A percentile compares a stretch with the other conserved stretches of the same genome.
These are phyloP conservation scores for Salminus brasiliensis DNA, from an alignment of 2,113 vertebrate species.

Conservation along the genomic window DNA sequence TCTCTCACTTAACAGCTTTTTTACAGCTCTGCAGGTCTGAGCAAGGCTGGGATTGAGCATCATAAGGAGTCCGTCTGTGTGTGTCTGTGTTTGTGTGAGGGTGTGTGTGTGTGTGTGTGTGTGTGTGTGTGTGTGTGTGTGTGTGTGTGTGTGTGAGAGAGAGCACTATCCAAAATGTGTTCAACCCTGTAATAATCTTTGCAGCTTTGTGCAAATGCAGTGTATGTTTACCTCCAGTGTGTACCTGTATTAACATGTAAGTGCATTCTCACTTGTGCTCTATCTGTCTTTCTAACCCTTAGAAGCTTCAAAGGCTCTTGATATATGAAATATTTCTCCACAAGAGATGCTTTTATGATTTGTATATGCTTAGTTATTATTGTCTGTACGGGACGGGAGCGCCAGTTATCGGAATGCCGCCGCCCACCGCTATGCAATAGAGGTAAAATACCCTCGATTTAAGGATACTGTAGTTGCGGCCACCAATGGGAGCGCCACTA, in stretches of 20 bases:
- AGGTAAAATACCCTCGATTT: too few relatives aligned
- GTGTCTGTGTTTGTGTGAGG: not conserved
- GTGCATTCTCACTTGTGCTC: not conserved
- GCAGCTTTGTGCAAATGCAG: conserved; percentile 3
- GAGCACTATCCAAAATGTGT: not conserved
- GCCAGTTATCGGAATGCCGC: too few relatives aligned
- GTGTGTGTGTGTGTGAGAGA: not conserved
- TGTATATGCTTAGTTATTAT: too few relatives aligned
- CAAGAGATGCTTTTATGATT: too few relatives aligned
- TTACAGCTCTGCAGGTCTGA: conserved; percentile 23
- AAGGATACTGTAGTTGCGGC: too few relatives aligned
- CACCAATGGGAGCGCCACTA: too few relatives aligned
- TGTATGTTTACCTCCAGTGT: conserved; percentile 18
- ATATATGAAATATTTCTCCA: too few relatives aligned
- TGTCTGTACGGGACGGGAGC: too few relatives aligned
- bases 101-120: not conserved
- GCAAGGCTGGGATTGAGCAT: conserved; percentile 17
- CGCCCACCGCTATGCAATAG: too few relatives aligned
- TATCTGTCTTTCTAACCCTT: not conserved
- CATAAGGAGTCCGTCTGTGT: not conserved
- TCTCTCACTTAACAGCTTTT: conserved; percentile 24
- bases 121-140: not conserved
- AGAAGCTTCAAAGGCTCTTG: not conserved
- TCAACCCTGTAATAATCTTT: not conserved
- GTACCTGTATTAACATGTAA: conserved; percentile 23